A percentile compares a stretch with the other conserved stretches of the same genome.
Conservation (phyloP, 2,113 vertebrate species). For the Pelusios castaneus region DNA sequence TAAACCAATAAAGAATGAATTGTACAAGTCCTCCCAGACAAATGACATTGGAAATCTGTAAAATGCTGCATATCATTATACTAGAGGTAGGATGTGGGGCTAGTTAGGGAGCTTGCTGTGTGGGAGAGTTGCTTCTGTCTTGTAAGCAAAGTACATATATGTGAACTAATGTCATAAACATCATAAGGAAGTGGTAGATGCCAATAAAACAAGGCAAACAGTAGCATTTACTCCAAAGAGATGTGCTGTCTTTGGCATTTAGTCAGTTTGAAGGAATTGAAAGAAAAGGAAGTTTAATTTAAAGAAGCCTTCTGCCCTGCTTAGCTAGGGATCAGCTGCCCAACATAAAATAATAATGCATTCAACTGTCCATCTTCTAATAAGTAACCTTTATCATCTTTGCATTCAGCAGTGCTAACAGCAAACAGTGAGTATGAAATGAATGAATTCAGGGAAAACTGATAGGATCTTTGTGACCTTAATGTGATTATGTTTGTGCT, state of each 20-base stretch:
- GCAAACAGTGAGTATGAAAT: constrained; percentile 57
- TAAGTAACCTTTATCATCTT: constrained; percentile 72
- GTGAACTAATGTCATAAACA: constrained; percentile 4
- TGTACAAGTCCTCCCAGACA: neutral
- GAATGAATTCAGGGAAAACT: constrained; percentile 61
- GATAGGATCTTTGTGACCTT: constrained; percentile 67
- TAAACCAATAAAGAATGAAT: neutral
- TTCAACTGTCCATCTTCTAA: constrained; percentile 72
- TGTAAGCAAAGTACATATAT: neutral
- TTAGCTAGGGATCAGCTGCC: constrained; percentile 71
- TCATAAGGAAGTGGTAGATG: neutral
- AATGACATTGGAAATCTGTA: neutral
- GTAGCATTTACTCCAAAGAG: constrained; percentile 26
- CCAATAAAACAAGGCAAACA: constrained; percentile 31
- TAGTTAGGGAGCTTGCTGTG: neutral
- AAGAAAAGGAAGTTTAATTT: constrained; percentile 76
- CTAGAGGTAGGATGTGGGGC: neutral
- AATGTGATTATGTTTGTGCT: constrained; percentile 77
- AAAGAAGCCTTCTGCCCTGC: constrained; percentile 65
- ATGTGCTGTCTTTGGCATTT: constrained; percentile 69
- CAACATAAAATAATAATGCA: constrained; percentile 80
- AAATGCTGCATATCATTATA: neutral
- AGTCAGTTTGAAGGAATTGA: constrained; percentile 67
- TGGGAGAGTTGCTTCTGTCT: neutral
- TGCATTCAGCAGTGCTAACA: constrained; percentile 58